Base-by-base conservation (phyloP, 2,797 vertebrate genomes). In the Lates japonicus region DNA sequence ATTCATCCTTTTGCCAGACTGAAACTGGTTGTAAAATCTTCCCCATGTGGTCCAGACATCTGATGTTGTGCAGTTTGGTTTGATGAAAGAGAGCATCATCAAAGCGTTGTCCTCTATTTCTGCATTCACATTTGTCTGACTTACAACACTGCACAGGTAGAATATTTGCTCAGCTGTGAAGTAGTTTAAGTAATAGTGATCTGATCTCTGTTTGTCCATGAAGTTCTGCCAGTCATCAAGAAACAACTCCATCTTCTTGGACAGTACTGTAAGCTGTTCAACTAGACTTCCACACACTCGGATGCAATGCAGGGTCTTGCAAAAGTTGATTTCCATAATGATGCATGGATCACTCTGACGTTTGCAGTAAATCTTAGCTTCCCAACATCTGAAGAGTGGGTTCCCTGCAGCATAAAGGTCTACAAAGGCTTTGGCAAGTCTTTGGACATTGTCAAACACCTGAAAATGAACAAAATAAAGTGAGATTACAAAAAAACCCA, bases 81-180 rank as follows among this genome's bases (percentile, higher is more conserved):
- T 97, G 63, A 98, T 90, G 87, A 97, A 97, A 1, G 97, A 96
- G 0, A 98, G 92, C 97, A 98, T 97, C 85, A 93, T 96, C 46
- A 98, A 89, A 3, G 94, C 94, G 93, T 87, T 94, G 0, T 8
- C 60, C 2, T 94, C 88, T 3, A 93, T 49, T 42, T 85, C 57
- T 52, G 6, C 17, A 71, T 83, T 54, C 3, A 41, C 4, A 29
- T 73, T 91, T 54, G 76, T 58, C 29, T 65, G 90, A 67, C 72
- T 87, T 42, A 98, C 88, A 69, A 97, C 89, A 0, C 57, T 84
- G 88, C 96, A 95, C 80, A 98, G 83, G 82, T 92, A 96, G 39
- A 97, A 97, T 81, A 98, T 90, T 90, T 98, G 97, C 87, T 98
- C 96, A 0, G 96, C 95, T 0, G 95, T 97, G 90, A 96, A 98